These are phyloP conservation scores for Mus spicilegus DNA, from an alignment of 2,113 vertebrate species.

Conservation along the genomic window DNA sequence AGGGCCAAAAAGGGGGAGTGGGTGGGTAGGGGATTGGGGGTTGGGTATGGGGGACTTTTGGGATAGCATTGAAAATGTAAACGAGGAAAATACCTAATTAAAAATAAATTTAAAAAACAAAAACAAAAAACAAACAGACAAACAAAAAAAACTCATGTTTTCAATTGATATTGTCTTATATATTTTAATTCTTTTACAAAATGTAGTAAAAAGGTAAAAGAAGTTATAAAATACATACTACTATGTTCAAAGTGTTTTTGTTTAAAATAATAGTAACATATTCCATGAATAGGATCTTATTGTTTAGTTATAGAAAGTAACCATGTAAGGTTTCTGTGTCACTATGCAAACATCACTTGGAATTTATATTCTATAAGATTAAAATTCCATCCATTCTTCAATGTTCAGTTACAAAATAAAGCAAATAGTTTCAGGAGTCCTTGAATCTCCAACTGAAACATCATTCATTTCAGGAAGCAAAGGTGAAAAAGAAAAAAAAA, in stretches of 20 bases:
- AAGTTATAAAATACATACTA: not conserved
- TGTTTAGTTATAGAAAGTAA: not conserved
- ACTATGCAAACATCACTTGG: not conserved
- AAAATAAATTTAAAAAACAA: no score
- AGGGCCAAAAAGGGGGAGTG: no score
- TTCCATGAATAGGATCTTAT: not conserved
- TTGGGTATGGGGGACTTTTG: no score
- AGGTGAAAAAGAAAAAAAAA: not conserved
- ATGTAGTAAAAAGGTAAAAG: not conserved
- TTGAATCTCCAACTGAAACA: not conserved
- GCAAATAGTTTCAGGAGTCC: not conserved
- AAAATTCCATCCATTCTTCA: not conserved
- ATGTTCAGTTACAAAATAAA: not conserved
- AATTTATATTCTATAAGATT: not conserved
- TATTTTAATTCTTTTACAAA: not conserved
- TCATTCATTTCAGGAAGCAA: not conserved
- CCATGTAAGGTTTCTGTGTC: not conserved
- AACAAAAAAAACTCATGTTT: no score
- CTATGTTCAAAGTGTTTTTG: not conserved
- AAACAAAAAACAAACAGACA: no score
- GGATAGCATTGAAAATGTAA: no score
- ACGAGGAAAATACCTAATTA: no score
- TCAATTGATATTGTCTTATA: not conserved
- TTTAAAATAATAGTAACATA: not conserved
- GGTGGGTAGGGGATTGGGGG: no score